Conservation (phyloP, 1,140 invertebrate genomes). For the Leptinotarsa undecemlineata region DNA sequence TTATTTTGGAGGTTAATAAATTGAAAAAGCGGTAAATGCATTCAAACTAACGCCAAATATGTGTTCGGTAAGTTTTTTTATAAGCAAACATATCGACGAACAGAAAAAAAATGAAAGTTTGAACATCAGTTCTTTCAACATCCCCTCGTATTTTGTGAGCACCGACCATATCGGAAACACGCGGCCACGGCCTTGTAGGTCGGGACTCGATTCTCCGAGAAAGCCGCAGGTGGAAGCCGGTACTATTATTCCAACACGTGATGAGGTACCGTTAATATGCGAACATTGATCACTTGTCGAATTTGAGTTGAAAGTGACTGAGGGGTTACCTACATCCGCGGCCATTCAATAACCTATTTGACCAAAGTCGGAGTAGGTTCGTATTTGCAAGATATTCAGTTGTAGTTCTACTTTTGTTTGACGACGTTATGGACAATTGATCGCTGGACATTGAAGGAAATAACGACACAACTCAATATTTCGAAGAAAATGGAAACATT, state of each 20-base stretch:
- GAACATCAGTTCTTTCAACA: not conserved
- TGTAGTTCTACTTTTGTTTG: too few species aligned
- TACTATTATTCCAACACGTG: not conserved
- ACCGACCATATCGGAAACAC: not conserved
- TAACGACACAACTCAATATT: too few species aligned
- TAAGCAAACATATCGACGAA: too few species aligned
- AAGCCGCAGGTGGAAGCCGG: constrained; percentile 1
- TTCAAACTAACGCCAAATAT: too few species aligned
- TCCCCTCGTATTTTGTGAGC: not conserved
- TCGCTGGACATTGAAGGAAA: too few species aligned
- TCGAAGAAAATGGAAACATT: too few species aligned
- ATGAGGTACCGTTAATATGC: not conserved
- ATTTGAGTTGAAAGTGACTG: not conserved
- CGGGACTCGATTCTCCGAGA: constrained; percentile 7
- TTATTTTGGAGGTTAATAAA: too few species aligned
- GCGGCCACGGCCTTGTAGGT: constrained; percentile 4
- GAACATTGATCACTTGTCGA: not conserved
- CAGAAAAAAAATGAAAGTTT: too few species aligned
- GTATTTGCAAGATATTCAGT: not conserved
- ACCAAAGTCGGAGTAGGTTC: constrained; percentile 1
- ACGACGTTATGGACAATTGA: too few species aligned
- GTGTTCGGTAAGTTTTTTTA: too few species aligned
- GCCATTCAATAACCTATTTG: not conserved
- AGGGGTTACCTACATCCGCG: not conserved
- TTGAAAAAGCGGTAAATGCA: too few species aligned